Percentiles rank a stretch among this genome's conserved stretches.
phyloP scores from a whole-genome alignment of 2,888 invertebrate genomes.

The Drosophila fungiperda region DNA sequence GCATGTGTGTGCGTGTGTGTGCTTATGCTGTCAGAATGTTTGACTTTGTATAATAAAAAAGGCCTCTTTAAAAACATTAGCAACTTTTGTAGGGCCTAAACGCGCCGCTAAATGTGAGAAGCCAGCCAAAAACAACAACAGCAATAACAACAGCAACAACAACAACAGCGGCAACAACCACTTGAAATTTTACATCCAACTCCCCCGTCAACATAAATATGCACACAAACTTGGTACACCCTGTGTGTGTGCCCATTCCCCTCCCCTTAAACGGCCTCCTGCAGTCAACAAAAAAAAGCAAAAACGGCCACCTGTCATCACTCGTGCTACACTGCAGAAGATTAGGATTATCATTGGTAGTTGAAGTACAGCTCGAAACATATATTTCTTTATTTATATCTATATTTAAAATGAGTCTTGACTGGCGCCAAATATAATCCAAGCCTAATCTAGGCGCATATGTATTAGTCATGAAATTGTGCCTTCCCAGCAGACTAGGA shows the following conservation, averaged over 20 bases:
- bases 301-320: conserved; percentile 37
- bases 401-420: background rate
- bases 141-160: background rate
- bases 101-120: conserved; percentile 67
- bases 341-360: background rate
- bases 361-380: background rate
- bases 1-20: conserved; percentile 26
- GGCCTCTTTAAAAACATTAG: conserved; percentile 82
- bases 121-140: conserved; percentile 15
- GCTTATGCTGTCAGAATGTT: conserved; percentile 70
- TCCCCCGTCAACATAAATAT: conserved; percentile 26
- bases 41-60: conserved; percentile 81
- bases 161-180: conserved; percentile 35
- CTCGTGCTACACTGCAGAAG: conserved; percentile 37
- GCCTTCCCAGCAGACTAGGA: background rate
- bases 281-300: conserved; percentile 27
- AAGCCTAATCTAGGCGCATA: background rate
- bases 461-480: background rate
- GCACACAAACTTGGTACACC: conserved; percentile 17
- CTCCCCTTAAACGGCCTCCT: background rate
- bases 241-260: conserved; percentile 16
- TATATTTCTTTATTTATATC: background rate
- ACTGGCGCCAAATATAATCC: background rate
- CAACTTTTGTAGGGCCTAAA: conserved; percentile 80
- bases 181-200: conserved; percentile 50